Percentiles rank a stretch among this genome's conserved stretches.
Evolutionary conservation across 2,113 vertebrate species (phyloP).

Genomic region (Anser cygnoides): DNA sequence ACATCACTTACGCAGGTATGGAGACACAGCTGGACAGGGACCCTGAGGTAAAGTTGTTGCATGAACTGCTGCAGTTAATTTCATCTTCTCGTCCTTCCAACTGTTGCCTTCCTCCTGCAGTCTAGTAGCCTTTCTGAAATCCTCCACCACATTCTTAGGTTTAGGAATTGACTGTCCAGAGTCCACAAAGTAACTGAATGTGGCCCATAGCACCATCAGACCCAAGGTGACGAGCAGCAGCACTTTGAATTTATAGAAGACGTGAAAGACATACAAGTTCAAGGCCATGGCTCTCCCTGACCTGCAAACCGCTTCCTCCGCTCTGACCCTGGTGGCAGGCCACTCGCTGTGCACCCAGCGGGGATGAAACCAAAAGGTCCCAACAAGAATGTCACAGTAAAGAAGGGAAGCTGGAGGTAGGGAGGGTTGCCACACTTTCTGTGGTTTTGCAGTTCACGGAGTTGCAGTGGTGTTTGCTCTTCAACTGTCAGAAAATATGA

Average conservation of each 20-base stretch:
- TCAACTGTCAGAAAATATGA: constrained; percentile 11
- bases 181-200: constrained; percentile 75
- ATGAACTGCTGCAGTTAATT: neutral
- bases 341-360: neutral
- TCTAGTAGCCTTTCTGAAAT: constrained; percentile 42
- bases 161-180: constrained; percentile 49
- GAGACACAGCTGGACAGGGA: constrained; percentile 55
- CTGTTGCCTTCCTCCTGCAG: neutral
- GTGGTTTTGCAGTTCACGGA: neutral
- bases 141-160: constrained; percentile 7
- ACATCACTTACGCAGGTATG: constrained; percentile 74
- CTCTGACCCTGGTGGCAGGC: neutral
- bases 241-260: constrained; percentile 78
- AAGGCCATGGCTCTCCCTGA: constrained; percentile 76
- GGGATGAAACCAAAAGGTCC: neutral
- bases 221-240: constrained; percentile 80
- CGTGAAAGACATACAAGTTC: constrained; percentile 59
- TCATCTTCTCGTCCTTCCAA: neutral
- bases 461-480: neutral
- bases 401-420: neutral
- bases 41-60: neutral
- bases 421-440: neutral
- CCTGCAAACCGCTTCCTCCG: neutral
- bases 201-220: constrained; percentile 82
- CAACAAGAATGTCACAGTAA: neutral